Evolutionary conservation across 2,113 vertebrate species (phyloP).

Genomic region (Gymnorhina tibicen): DNA sequence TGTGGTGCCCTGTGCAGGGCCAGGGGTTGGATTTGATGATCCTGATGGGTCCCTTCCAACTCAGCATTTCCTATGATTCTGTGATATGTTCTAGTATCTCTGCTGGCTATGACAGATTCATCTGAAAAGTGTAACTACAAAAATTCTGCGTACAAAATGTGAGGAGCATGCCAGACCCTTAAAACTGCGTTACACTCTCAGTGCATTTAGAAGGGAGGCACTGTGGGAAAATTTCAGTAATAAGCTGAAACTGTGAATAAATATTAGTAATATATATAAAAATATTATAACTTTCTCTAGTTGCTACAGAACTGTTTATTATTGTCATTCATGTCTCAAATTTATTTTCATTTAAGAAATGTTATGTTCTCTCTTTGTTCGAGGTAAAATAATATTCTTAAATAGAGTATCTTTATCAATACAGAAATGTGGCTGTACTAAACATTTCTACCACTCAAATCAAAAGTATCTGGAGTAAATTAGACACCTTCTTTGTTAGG

Average conservation of each 20-base stretch:
- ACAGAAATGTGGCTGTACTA: background rate
- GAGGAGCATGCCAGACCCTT: background rate
- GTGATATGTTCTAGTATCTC: background rate
- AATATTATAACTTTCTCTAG: background rate
- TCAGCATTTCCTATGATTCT: background rate
- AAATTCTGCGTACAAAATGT: background rate
- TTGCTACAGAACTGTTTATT: background rate
- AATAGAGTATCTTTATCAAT: background rate
- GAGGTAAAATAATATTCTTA: background rate
- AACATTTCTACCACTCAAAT: background rate
- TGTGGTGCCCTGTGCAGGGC: background rate
- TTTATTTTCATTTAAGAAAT: background rate
- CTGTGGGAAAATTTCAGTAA: background rate
- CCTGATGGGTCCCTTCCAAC: background rate
- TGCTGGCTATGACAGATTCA: background rate
- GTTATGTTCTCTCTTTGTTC: background rate
- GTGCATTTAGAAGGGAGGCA: background rate
- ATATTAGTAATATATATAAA: background rate
- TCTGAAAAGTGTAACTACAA: background rate
- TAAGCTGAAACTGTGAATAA: background rate
- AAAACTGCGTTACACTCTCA: fast-evolving
- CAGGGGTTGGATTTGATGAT: fast-evolving
- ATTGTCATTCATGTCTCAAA: background rate
- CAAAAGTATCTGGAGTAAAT: background rate
- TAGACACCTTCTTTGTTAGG: background rate